Evolutionary conservation across 2,113 vertebrate genomes (phyloP).

Genomic region (Pedetes capensis): DNA sequence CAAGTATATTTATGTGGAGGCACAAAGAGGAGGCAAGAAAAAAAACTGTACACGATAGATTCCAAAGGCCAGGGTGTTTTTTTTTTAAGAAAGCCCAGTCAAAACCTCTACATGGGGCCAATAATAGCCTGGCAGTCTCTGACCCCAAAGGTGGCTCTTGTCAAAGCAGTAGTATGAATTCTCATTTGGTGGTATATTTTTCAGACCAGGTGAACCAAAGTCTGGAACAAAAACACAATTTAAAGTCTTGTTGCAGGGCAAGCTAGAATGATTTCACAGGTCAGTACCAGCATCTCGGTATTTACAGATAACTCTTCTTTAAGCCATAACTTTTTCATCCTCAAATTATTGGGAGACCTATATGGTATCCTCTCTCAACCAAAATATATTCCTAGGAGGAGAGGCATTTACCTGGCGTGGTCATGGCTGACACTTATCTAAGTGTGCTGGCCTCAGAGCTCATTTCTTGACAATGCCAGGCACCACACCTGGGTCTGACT

Average conservation of each 20-base stretch:
- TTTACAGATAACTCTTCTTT: not conserved
- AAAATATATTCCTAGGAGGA: not conserved
- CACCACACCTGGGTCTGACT: not conserved
- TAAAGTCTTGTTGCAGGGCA: not conserved
- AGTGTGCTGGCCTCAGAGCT: not conserved
- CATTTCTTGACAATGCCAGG: constrained; percentile 17
- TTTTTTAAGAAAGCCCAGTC: not conserved
- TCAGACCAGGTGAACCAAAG: not conserved
- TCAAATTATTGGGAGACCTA: constrained; percentile 39
- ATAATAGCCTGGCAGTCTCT: not conserved
- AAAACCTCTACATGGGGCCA: not conserved
- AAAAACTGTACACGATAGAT: not conserved
- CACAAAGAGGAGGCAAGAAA: not conserved
- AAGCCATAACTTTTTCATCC: constrained; percentile 1
- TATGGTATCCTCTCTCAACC: not conserved
- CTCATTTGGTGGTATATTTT: not conserved
- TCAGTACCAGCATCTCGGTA: not conserved
- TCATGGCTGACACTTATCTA: not conserved
- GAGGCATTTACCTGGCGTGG: not conserved
- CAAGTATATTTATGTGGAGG: not conserved
- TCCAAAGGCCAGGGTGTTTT: not conserved
- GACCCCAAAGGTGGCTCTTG: not conserved
- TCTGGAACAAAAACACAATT: not conserved
- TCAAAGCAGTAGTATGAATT: not conserved
- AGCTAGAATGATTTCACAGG: constrained; percentile 3